Conservation (phyloP, 2,888 invertebrate genomes). For the Pyrocoelia pectoralis region DNA sequence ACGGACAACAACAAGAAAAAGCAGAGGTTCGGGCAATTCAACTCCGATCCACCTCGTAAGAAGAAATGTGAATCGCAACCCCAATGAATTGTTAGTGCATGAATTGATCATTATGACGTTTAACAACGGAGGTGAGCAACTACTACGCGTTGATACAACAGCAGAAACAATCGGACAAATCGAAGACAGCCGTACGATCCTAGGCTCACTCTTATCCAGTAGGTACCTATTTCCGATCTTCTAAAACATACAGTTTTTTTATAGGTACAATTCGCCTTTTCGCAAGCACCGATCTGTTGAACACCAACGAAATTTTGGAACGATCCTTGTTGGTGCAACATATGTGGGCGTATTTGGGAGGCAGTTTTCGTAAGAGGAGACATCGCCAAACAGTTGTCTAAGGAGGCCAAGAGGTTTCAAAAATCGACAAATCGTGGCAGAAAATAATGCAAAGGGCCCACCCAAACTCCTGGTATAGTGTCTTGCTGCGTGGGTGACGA, state of each 20-base stretch:
- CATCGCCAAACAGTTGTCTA: constrained; percentile 97
- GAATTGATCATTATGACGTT: constrained; percentile 94
- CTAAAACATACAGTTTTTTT: too few species aligned
- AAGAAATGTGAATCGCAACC: too few species aligned
- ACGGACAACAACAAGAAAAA: too few species aligned
- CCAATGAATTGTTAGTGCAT: constrained; percentile 94
- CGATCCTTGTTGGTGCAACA: constrained; percentile 97
- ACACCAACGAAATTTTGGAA: constrained; percentile 95
- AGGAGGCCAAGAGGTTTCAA: constrained; percentile 94
- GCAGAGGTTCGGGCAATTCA: too few species aligned
- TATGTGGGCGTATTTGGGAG: constrained; percentile 97
- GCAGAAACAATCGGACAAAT: constrained; percentile 94
- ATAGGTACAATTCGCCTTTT: constrained; percentile 94
- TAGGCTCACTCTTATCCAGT: constrained; percentile 92
- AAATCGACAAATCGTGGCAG: constrained; percentile 98
- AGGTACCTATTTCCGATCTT: constrained; percentile 62
- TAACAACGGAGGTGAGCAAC: constrained; percentile 91
- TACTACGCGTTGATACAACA: constrained; percentile 92
- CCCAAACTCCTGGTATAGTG: constrained; percentile 94
- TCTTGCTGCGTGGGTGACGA: constrained; percentile 97
- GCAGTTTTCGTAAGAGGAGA: constrained; percentile 98
- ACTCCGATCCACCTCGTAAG: too few species aligned
- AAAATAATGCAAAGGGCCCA: constrained; percentile 97
- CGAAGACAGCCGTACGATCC: constrained; percentile 96
- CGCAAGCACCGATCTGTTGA: constrained; percentile 92